Conservation (phyloP, 2,797 vertebrate genomes). For the Melanotaenia nigrans region DNA sequence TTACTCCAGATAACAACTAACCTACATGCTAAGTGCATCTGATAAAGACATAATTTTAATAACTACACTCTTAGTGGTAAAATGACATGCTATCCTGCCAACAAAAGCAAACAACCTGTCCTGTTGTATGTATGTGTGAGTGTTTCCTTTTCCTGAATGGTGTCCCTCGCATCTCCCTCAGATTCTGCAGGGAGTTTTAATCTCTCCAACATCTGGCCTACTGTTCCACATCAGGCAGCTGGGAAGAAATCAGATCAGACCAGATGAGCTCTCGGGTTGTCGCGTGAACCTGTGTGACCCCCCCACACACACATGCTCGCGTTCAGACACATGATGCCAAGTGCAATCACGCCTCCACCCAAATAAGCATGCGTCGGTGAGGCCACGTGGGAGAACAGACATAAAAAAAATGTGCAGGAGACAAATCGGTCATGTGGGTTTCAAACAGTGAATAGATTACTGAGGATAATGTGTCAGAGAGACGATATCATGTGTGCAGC, state of each 20-base stretch:
- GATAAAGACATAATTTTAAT: background rate
- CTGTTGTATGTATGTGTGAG: slow-evolving; percentile 49
- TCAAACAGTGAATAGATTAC: slow-evolving; percentile 31
- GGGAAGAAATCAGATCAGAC: slow-evolving; percentile 69
- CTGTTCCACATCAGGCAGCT: slow-evolving; percentile 68
- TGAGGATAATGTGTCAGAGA: slow-evolving; percentile 25
- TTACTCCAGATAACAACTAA: background rate
- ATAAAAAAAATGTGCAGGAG: slow-evolving; percentile 12
- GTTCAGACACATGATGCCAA: background rate
- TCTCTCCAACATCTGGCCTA: slow-evolving; percentile 73
- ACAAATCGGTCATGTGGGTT: slow-evolving; percentile 12
- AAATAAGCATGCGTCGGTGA: slow-evolving; percentile 12
- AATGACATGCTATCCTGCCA: background rate
- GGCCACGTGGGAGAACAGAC: slow-evolving; percentile 16
- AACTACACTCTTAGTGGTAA: background rate
- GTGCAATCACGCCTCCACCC: slow-evolving; percentile 6
- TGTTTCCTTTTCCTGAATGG: slow-evolving; percentile 70
- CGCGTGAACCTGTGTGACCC: slow-evolving; percentile 44
- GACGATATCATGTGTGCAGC: slow-evolving; percentile 19
- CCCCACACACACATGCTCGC: slow-evolving; percentile 5
- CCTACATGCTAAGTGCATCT: background rate
- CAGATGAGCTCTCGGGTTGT: slow-evolving; percentile 53
- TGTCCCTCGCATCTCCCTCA: background rate
- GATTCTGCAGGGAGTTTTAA: slow-evolving; percentile 53
- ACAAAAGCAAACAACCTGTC: background rate